Base-by-base conservation (phyloP, 2,888 invertebrate species). In the Hesperia comma region DNA sequence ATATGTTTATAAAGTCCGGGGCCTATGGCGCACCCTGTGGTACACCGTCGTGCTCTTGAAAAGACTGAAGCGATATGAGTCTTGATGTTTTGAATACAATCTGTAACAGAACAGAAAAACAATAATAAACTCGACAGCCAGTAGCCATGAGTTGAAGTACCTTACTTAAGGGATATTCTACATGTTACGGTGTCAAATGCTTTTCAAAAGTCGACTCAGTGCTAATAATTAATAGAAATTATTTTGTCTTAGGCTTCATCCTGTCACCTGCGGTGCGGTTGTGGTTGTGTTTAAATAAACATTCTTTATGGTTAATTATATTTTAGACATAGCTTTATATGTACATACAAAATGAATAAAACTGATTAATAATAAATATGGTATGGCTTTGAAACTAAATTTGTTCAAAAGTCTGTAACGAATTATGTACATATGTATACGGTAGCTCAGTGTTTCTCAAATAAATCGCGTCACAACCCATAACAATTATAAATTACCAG, bases 71-170 rank as follows among this genome's bases (percentile, higher is more conserved):
- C 80, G 75, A 73, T 75, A 76, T 82, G 79, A 64, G 78, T 79
- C 78, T 77, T 75, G 70, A 84, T 92, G 92, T 92, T 92, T 90
- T 90, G 87, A 88, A 91, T 89, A 90, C 91, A 88, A 88, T 89
- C 92, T 92, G 91, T 85, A 91, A 90, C 85, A 87, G 85, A 88
- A 86, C 87, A 80, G 87, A 90, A 91, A 87, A 90, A 90, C 86
- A 91, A 91, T 92, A 91, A 88, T 90, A 90, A 90, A 88, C 85
- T 85, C 77, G 70, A 78, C 77, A 75, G 76, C 77, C 75, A 74
- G 76, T 74, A 74, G 77, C 78, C 74, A 72, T 76, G 71, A 78
- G 75, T 81, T 82, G 81, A 75, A 82, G 73, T 79, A 69, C 68
- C 72, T 73, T 68, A 75, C 68, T 71, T 64, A 64, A 76, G 78